Conservation (phyloP, 2,888 invertebrate species). For the Agonopterix heracliana region DNA sequence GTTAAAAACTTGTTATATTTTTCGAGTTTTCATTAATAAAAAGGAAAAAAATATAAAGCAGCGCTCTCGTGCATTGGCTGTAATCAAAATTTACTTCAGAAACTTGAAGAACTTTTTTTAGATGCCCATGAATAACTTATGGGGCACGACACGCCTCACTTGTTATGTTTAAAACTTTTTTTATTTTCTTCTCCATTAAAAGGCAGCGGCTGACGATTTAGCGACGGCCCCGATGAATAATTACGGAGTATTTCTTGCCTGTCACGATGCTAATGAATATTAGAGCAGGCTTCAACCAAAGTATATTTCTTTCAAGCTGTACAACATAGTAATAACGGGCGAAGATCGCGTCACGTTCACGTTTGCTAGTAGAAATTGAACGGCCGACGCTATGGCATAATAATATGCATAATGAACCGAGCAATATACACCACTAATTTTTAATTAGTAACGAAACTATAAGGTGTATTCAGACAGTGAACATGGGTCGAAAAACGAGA, state of each 20-base stretch:
- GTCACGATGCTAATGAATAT: conserved; percentile 72
- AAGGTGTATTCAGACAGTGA: no score
- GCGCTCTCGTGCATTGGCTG: conserved; percentile 9
- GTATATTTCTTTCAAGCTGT: conserved; percentile 3
- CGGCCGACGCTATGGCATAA: no score
- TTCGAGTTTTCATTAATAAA: not conserved
- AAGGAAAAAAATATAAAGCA: not conserved
- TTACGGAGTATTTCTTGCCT: conserved; percentile 68
- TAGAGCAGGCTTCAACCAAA: conserved; percentile 35
- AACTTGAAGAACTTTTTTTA: conserved; percentile 39
- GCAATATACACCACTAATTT: no score
- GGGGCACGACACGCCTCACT: conserved; percentile 55
- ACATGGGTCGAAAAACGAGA: no score
- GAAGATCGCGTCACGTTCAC: not conserved
- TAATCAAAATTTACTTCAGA: conserved; percentile 51
- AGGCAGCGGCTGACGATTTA: conserved; percentile 59
- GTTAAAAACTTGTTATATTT: not conserved
- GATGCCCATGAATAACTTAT: conserved; percentile 65
- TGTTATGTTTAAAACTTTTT: conserved; percentile 67
- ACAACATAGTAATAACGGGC: conserved; percentile 10
- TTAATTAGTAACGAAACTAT: no score
- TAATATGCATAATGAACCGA: no score
- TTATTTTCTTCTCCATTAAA: conserved; percentile 67
- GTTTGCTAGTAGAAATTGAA: conserved; percentile 3
- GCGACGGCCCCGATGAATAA: conserved; percentile 67